Evolutionary conservation across 1,140 invertebrate species (phyloP), one percentile per base, ranked within the genome.

Genomic region (Rhyacophila brunnea): DNA sequence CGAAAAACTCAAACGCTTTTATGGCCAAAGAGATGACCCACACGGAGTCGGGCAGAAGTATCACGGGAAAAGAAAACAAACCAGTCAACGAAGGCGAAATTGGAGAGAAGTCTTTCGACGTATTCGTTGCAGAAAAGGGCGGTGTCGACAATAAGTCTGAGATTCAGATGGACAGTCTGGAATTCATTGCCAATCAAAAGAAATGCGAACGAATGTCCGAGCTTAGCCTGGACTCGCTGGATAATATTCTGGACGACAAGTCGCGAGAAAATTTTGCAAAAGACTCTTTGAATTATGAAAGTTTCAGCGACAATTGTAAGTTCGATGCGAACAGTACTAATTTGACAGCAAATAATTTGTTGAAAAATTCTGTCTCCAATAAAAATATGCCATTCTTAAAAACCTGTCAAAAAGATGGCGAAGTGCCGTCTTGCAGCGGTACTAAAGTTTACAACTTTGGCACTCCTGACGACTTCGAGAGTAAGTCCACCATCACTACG

Each of bases 121-220:
- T 83, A 66, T 83, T 79, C 60, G 79, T 84, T 1, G 73, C 80
- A 35, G 82, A 83, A 66, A 82, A 80, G 63, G 81, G 82, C 19
- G 71, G 79, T 7, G 80, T 78, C n/a, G 79, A 83, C 56, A 83
- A 84, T 62, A 78, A 74, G 66, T 80, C 76, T 40, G 77, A 80
- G 70, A 78, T 80, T 11, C 75, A 77, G 70, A 79, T 84, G 79
- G 81, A 84, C 49, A 80, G 80, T 52, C 68, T 84, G 7, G 81
- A 83, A 68, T 75, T 81, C 0, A 81, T 79, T 38, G 78, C 78
- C 0, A 78, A 78, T 66, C 81, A 81, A 17, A 77, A 69, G 62
- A 73, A 50, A 40, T 43, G 71, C 56, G 77, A 79, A 49, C 68
- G 71, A 56, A 70, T 73, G 60, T 74, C 74, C 32, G 70, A 78